Base-by-base conservation (phyloP, 2,888 invertebrate species). In the Noctua janthe region DNA sequence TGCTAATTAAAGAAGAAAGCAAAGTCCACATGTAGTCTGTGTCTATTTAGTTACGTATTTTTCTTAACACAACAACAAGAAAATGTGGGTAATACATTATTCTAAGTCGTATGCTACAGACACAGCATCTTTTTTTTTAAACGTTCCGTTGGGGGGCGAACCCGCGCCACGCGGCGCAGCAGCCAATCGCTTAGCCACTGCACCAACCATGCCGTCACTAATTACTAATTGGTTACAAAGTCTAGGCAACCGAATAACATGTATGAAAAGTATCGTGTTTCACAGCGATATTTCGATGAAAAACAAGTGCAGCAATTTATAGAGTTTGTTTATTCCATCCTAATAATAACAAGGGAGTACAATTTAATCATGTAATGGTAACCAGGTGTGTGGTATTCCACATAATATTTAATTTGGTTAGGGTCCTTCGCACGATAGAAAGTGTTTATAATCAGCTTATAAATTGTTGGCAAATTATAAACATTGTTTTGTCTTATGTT, bases 311-410 rank as follows among this genome's bases (percentile, higher is more conserved):
- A 3, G 3, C 3, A 39, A 39, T 39, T 39, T 10, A 20, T 15
- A 67, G 1, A 80, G 35, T 43, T 29, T 56, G 7, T 64, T 64
- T 64, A 20, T 82, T 29, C 8, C 2, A 2, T 54, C 20, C 23
- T 39, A 23, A 69, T 62, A 82, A 54, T 69, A 64, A 49, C 47
- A 20, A 51, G 54, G 71, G 54, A 72, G 62, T 83, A 35, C 35
- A 49, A 69, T 84, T 66, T 62, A 54, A 74, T 73, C 20, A 78
- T 51, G 47, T 62, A 49, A 67, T 29, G 23, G 1, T 39, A n/a
- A 39, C 3, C 15, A n/a, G 49, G 49, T 66, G 47, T 66, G 64
- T n/a, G n/a, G 39, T 49, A 83, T 71, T 82, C 66, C 47, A 49
- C 15, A 35, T 35, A 49, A 59, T 59, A 73, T 70, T 59, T 51